Percentiles rank a stretch among this genome's conserved stretches.
Evolutionary conservation across 2,888 invertebrate species (phyloP).

Genomic region (Andrena bicolor): DNA sequence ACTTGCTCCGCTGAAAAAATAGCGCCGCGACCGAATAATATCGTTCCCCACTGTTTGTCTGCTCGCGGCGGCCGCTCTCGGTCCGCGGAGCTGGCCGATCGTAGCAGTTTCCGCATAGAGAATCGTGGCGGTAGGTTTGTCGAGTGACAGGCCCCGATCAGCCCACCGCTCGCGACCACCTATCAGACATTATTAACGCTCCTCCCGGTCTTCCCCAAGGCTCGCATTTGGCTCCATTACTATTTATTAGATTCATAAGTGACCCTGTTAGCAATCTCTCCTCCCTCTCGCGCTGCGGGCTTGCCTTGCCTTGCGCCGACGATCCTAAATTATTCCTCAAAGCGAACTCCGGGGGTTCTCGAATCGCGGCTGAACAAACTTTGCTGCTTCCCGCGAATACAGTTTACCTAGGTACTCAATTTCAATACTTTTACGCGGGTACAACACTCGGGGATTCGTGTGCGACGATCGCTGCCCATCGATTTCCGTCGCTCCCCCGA

Average conservation of each 20-base stretch:
- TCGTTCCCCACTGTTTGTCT: conserved; percentile 35
- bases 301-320: background rate
- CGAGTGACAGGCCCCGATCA: background rate
- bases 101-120: background rate
- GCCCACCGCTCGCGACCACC: background rate
- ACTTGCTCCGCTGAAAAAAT: conserved; percentile 43
- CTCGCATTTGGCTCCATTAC: conserved; percentile 25
- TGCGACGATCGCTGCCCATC: too few species aligned
- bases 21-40: conserved; percentile 33
- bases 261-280: conserved; percentile 22
- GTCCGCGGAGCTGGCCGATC: too few species aligned
- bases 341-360: conserved; percentile 1
- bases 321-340: conserved; percentile 28
- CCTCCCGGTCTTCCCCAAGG: conserved; percentile 11
- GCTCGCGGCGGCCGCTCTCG: background rate
- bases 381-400: background rate
- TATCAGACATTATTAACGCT: conserved; percentile 12
- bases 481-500: too few species aligned
- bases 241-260: conserved; percentile 36
- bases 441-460: too few species aligned
- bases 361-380: conserved; percentile 6
- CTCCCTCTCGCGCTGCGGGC: background rate
- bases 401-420: background rate
- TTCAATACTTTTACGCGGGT: too few species aligned
- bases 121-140: background rate